These are phyloP conservation scores for Falcunculus frontatus DNA, from an alignment of 2,113 vertebrate species.

Conservation along the genomic window DNA sequence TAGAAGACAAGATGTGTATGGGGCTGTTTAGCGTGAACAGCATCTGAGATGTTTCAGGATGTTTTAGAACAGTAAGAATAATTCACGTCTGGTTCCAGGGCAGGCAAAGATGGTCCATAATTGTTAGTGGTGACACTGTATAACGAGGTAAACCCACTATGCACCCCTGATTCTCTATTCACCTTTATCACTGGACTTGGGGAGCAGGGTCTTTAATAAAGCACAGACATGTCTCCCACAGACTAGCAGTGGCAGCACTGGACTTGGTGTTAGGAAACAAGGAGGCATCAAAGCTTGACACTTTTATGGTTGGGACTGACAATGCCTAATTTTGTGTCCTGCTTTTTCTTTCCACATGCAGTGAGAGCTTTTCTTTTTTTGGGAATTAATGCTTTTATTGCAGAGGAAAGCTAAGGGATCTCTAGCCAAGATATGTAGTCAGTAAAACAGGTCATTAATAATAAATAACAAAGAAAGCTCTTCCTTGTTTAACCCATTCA, in stretches of 20 bases:
- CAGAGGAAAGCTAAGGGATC: not conserved
- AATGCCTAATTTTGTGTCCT: not conserved
- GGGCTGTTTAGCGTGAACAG: not conserved
- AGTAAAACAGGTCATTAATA: not conserved
- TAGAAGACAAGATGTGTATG: not conserved
- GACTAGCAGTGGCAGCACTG: not conserved
- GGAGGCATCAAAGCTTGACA: not conserved
- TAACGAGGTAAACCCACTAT: not conserved
- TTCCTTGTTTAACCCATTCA: not conserved
- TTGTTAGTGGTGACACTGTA: not conserved
- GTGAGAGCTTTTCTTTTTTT: not conserved
- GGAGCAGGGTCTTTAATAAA: not conserved
- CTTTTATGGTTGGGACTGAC: not conserved
- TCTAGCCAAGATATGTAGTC: not conserved
- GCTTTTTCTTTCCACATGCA: not conserved
- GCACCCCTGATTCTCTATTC: not conserved
- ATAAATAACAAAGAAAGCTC: not conserved
- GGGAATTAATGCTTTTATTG: not conserved
- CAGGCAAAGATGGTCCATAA: not conserved
- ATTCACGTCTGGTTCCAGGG: not conserved
- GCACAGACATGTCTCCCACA: fast-evolving
- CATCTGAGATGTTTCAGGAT: not conserved
- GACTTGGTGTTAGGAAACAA: not conserved
- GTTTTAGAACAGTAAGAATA: not conserved
- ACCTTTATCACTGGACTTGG: too few relatives aligned